phyloP scores from a whole-genome alignment of 2,797 vertebrate genomes.

The Pangasius mekongensis region DNA sequence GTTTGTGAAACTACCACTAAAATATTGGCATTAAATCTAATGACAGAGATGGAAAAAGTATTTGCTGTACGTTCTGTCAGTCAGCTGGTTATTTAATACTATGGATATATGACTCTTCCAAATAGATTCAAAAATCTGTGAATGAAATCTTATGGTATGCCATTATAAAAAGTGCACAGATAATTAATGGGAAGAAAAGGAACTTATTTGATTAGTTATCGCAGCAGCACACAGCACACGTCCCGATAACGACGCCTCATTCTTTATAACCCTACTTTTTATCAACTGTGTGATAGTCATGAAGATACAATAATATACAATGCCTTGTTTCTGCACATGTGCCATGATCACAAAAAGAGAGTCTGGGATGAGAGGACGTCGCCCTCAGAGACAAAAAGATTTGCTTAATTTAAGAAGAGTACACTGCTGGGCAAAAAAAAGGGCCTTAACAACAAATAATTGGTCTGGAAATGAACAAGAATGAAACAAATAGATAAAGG shows the following conservation, averaged over 20 bases:
- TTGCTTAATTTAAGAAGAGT: conserved; percentile 3
- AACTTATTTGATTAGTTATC: not conserved
- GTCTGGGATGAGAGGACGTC: not conserved
- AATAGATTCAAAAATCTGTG: not conserved
- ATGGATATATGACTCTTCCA: not conserved
- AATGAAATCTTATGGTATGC: not conserved
- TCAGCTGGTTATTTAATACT: not conserved
- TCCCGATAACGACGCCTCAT: not conserved
- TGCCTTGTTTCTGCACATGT: not conserved
- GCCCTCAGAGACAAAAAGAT: not conserved
- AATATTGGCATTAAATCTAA: not conserved
- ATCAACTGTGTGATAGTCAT: not conserved
- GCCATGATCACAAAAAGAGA: not conserved
- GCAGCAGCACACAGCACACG: not conserved
- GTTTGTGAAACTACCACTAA: not conserved
- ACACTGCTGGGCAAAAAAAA: no score
- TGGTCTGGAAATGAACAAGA: no score
- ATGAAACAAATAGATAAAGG: no score
- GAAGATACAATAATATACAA: not conserved
- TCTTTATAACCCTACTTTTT: not conserved
- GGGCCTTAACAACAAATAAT: no score
- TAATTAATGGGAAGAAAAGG: not conserved
- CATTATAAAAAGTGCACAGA: not conserved
- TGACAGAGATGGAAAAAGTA: not conserved
- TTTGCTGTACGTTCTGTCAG: not conserved